Base-by-base conservation (phyloP, 2,113 vertebrate species). In the Brienomyrus longianalis region DNA sequence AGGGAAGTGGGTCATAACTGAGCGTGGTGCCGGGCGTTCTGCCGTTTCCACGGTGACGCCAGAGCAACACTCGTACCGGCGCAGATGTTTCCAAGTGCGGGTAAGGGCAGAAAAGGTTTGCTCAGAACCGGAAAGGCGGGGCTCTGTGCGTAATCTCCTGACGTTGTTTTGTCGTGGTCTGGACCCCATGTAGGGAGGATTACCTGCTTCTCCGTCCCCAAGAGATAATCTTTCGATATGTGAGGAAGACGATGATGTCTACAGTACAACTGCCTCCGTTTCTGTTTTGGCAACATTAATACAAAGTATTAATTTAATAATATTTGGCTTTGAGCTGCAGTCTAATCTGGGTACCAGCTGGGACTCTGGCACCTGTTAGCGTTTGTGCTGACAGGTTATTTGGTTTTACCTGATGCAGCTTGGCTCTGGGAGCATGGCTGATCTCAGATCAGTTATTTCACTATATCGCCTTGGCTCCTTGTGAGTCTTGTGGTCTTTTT, bases 41-140 rank as follows among this genome's bases (percentile, higher is more conserved):
- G 92, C 91, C 91, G 94, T 96, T 95, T 93, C 95, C 93, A 93
- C 89, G 92, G 94, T 90, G 93, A 95, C 93, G 93, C 91, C 92
- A 92, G 90, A 93, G 92, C 92, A 52, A 19, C 84, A 19, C 84
- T 86, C 19, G 93, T 93, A 89, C 87, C 89, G 88, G 91, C 89
- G 92, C 90, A 93, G 92, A 92, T 89, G 90, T 70, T 83, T 91
- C 39, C 87, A 59, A n/a, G 77, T 86, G 62, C 87, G 90, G 92
- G 90, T 88, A 88, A 74, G 45, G 77, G 62, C 52, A 90, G 93
- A 92, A 92, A 93, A 51, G 91, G 87, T 88, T 62, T 62, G 56
- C 23, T 9, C 7, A 1, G 7, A 62, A 70, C 62, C 0, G 27
- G 62, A 70, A 31, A n/a, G 62, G 62, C n/a, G 3, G 62, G 27